Evolutionary conservation across 2,113 vertebrate genomes (phyloP).

Genomic region (Otus sunia): DNA sequence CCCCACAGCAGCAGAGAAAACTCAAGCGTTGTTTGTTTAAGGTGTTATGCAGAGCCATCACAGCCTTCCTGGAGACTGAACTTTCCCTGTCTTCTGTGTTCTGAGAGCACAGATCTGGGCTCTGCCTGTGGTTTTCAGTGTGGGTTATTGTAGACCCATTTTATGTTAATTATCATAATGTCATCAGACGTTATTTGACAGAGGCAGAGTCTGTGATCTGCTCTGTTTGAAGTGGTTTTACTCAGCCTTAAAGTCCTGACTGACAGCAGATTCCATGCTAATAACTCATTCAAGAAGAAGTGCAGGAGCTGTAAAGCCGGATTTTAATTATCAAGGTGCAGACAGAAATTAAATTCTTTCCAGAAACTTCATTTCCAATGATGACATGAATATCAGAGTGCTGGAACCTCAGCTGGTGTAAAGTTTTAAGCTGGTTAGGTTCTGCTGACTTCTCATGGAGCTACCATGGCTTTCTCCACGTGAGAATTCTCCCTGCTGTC

Average conservation of each 20-base stretch:
- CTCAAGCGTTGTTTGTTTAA: background rate
- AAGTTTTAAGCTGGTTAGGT: background rate
- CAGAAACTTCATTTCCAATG: background rate
- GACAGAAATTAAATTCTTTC: background rate
- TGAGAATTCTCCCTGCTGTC: background rate
- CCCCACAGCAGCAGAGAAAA: background rate
- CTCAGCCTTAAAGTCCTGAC: conserved; percentile 24
- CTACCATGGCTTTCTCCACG: background rate
- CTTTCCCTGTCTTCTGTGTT: conserved; percentile 1
- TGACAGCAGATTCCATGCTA: conserved; percentile 17
- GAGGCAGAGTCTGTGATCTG: conserved; percentile 31
- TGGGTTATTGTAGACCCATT: conserved; percentile 44
- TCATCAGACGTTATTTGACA: conserved; percentile 52
- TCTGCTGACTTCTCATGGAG: background rate
- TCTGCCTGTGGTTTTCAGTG: conserved; percentile 53
- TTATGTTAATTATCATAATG: conserved; percentile 40
- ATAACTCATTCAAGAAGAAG: background rate
- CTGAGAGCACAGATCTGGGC: background rate
- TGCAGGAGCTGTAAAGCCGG: background rate
- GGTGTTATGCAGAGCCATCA: background rate
- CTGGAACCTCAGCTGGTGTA: background rate
- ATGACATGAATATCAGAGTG: background rate
- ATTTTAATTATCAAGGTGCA: background rate
- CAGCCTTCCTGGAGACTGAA: background rate
- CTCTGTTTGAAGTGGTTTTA: conserved; percentile 64